Evolutionary conservation across 2,888 invertebrate species (phyloP), one percentile per base, ranked within the genome.

Genomic region (Bursaphelenchus okinawaensis): DNA sequence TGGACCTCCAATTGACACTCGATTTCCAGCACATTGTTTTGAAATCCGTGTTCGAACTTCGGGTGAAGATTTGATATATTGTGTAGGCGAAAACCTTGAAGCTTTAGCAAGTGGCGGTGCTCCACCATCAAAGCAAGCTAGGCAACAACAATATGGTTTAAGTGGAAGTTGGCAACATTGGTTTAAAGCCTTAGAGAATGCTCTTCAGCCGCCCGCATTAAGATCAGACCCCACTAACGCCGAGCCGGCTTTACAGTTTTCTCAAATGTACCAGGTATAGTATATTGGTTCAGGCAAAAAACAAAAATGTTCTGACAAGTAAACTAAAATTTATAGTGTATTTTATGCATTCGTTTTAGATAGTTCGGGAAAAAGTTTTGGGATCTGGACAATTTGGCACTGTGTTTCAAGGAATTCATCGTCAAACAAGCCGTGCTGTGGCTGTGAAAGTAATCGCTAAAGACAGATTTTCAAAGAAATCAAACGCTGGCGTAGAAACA

Each of bases 341-440:
- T 29, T 28, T 26, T 7, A 4, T 6, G 24, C 19, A n/a, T 40
- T 50, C n/a, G 19, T 54, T 65, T 12, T 52, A 75, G 74, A 71
- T 80, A 1, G 61, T 90, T 84, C 92, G 94, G 0, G 95, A 96
- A 83, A 95, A 98, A 85, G 91, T 93, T 68, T 87, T 98, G 28
- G 98, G 98, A 62, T 94, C 94, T 2, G 98, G 98, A 0, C 98
- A 98, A 86, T 98, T 98, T 86, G 98, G 98, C 62, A 93, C 93
- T 76, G 98, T 98, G 51, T 98, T 96, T 85, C 94, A 92, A 66
- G 96, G 94, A 80, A 74, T 82, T 27, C 80, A 82, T 51, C 66
- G 82, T 20, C 74, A 76, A 55, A 71, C 75, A 0, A 78, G 81
- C 20, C 69, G 77, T n/a, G 76, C 77, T 52, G 82, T 82, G 19